Percentiles rank a stretch among this genome's conserved stretches.
Conservation (phyloP, 2,888 invertebrate genomes). For the Brachynemurus nebulosus region DNA sequence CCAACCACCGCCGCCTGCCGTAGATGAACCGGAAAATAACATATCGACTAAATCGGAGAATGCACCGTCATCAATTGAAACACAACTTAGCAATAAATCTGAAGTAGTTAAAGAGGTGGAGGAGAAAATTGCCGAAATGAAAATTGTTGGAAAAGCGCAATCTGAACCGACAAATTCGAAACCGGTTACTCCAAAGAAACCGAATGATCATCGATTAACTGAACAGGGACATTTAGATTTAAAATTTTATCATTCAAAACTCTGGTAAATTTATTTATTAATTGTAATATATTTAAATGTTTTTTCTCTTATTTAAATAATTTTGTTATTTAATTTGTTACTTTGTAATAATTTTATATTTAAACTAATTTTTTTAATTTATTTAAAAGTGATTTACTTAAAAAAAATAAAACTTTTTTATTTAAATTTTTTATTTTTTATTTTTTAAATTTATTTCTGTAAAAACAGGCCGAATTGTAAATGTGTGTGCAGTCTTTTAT, state of each 20-base stretch:
- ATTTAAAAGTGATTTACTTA: constrained; percentile 1
- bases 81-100: constrained; percentile 12
- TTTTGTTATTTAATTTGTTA: neutral
- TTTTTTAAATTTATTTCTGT: too few relatives aligned
- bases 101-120: constrained; percentile 13
- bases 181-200: constrained; percentile 25
- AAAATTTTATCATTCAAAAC: constrained; percentile 63
- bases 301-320: constrained; percentile 6
- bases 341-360: neutral
- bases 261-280: constrained; percentile 51
- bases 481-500: too few relatives aligned
- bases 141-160: neutral
- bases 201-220: constrained; percentile 36
- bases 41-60: neutral
- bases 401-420: too few relatives aligned
- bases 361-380: neutral
- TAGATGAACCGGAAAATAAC: constrained; percentile 5
- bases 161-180: constrained; percentile 10
- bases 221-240: constrained; percentile 58
- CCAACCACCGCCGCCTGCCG: constrained; percentile 9
- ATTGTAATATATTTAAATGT: constrained; percentile 2
- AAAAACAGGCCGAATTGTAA: too few relatives aligned
- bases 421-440: too few relatives aligned
- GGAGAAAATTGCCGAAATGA: constrained; percentile 23
- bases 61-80: constrained; percentile 7